Percentiles rank a stretch among this genome's conserved stretches.
Evolutionary conservation across 2,888 invertebrate genomes (phyloP).

Genomic region (Stratiomys singularior): DNA sequence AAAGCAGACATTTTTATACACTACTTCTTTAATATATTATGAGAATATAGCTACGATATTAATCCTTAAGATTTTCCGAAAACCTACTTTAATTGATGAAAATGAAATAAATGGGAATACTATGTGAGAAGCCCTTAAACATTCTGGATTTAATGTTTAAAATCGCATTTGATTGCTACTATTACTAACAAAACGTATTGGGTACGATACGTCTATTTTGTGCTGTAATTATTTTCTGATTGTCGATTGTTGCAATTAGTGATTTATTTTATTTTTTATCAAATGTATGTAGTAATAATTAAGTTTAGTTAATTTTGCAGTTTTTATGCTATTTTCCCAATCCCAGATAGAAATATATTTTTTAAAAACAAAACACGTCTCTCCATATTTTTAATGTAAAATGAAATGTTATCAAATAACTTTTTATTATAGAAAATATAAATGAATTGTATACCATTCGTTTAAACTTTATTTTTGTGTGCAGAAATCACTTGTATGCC

Average conservation of each 20-base stretch:
- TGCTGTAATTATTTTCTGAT: constrained; percentile 14
- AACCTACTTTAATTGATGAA: not conserved
- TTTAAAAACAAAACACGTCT: constrained; percentile 31
- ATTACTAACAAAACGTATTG: not conserved
- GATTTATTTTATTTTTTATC: not conserved
- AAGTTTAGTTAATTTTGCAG: constrained; percentile 30
- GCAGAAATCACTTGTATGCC: not conserved
- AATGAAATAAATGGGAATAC: not conserved
- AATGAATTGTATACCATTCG: constrained; percentile 27
- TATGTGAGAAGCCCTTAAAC: not conserved
- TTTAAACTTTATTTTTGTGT: no score
- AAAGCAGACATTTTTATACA: constrained; percentile 37
- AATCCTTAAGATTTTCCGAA: not conserved
- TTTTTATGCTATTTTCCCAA: constrained; percentile 12
- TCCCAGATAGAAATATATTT: constrained; percentile 40
- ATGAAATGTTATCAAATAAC: constrained; percentile 39
- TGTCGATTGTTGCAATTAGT: constrained; percentile 5
- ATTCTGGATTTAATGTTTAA: not conserved
- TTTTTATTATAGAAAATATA: constrained; percentile 42
- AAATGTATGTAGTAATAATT: not conserved
- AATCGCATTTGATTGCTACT: not conserved
- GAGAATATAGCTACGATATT: not conserved
- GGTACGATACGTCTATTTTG: not conserved
- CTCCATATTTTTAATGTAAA: constrained; percentile 35
- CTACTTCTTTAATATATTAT: constrained; percentile 21